Percentiles rank a stretch among this genome's conserved stretches.
Evolutionary conservation across 2,888 invertebrate species (phyloP).

Genomic region (Athripsodes cinereus): DNA sequence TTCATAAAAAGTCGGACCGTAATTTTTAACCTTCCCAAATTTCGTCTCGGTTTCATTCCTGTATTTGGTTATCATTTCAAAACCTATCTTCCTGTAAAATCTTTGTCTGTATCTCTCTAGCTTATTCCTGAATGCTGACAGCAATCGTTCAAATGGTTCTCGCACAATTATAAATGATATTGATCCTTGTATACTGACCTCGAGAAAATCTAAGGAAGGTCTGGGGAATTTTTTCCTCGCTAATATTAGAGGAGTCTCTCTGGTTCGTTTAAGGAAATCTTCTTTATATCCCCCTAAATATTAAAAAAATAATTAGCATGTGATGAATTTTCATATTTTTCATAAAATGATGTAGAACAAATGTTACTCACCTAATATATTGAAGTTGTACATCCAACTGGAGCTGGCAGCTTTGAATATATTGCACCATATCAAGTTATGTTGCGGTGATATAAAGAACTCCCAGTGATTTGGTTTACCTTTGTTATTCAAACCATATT

Average conservation of each 20-base stretch:
- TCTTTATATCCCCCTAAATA: conserved; percentile 53
- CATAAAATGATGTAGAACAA: neutral
- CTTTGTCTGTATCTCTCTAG: conserved; percentile 64
- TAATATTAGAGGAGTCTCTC: conserved; percentile 58
- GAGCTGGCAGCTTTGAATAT: conserved; percentile 72
- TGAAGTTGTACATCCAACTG: conserved; percentile 76
- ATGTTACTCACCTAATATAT: conserved; percentile 56
- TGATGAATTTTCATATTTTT: neutral
- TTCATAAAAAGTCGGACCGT: conserved; percentile 62
- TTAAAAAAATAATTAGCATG: neutral
- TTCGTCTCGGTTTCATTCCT: conserved; percentile 39
- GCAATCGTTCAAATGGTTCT: conserved; percentile 65
- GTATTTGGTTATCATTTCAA: conserved; percentile 57
- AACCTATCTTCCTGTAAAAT: conserved; percentile 62
- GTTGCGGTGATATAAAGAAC: conserved; percentile 63
- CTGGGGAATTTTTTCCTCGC: conserved; percentile 65
- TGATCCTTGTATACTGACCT: conserved; percentile 53
- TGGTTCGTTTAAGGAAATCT: conserved; percentile 52
- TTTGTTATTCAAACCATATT: conserved; percentile 35
- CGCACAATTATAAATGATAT: conserved; percentile 63
- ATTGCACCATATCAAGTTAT: conserved; percentile 69
- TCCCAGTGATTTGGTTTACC: conserved; percentile 63
- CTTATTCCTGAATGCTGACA: conserved; percentile 69
- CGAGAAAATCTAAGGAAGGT: conserved; percentile 58
- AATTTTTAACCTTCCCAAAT: conserved; percentile 39